Conservation (phyloP, 2,797 vertebrate species). For the Pseudotriccus pelzelni region DNA sequence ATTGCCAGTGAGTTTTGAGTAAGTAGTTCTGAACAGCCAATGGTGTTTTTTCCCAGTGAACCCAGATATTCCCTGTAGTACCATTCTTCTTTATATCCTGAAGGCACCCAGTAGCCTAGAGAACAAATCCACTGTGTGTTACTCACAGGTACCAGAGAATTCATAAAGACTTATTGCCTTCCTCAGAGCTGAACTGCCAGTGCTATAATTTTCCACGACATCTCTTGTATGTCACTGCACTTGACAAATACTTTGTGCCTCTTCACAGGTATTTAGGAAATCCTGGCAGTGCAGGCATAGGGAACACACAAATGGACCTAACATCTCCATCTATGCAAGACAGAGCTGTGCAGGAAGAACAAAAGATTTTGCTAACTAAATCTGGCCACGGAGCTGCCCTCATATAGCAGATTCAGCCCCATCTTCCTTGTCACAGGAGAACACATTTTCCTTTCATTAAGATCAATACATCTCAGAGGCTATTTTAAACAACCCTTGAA, state of each 20-base stretch:
- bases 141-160: conserved; percentile 14
- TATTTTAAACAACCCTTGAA: background rate
- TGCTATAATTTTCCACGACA: conserved; percentile 18
- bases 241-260: conserved; percentile 42
- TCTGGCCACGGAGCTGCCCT: background rate
- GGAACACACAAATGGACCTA: background rate
- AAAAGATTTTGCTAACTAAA: background rate
- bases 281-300: background rate
- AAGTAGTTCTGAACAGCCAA: background rate
- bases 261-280: conserved; percentile 50
- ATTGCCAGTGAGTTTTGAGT: background rate
- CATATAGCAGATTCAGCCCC: background rate
- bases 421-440: background rate
- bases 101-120: background rate
- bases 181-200: conserved; percentile 17
- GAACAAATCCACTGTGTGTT: conserved; percentile 5
- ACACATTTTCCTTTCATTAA: background rate
- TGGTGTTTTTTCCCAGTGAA: background rate
- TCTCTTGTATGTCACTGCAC: conserved; percentile 40
- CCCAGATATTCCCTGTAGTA: background rate
- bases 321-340: conserved; percentile 2
- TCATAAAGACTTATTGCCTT: conserved; percentile 36
- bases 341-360: background rate
- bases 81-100: background rate
- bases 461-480: background rate